These are phyloP conservation scores for Rhynchopsitta pachyrhyncha DNA, from an alignment of 2,113 vertebrate genomes.

Conservation along the genomic window DNA sequence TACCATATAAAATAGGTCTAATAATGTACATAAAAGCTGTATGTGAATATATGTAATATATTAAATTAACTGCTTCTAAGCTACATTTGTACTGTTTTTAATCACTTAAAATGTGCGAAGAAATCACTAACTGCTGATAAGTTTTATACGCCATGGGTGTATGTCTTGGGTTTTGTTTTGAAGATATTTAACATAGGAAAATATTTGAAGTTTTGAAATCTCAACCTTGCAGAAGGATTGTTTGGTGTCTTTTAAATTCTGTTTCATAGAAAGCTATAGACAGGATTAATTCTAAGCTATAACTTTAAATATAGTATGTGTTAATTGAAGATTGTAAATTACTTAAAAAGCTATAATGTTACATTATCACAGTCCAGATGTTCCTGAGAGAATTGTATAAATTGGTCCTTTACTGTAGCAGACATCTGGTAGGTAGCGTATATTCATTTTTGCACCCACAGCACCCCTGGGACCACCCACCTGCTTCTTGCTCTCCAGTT, in stretches of 20 bases:
- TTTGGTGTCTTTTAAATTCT: neutral
- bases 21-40: neutral
- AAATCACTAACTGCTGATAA: neutral
- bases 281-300: neutral
- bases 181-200: neutral
- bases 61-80: neutral
- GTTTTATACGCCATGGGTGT: neutral
- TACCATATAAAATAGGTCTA: neutral
- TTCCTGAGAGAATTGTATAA: constrained; percentile 24
- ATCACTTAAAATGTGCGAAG: neutral
- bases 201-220: neutral
- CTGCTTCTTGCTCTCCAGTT: constrained; percentile 52
- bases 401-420: constrained; percentile 52
- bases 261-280: neutral
- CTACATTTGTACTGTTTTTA: neutral
- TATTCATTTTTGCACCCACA: constrained; percentile 52
- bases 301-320: neutral
- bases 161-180: neutral
- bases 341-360: neutral
- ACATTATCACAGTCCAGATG: constrained; percentile 11
- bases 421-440: constrained; percentile 41
- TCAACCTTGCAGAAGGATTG: neutral
- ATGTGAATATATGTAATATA: neutral
- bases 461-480: constrained; percentile 60
- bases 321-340: neutral